Conservation (phyloP, 2,888 invertebrate species). For the Pachydiplax longipennis region DNA sequence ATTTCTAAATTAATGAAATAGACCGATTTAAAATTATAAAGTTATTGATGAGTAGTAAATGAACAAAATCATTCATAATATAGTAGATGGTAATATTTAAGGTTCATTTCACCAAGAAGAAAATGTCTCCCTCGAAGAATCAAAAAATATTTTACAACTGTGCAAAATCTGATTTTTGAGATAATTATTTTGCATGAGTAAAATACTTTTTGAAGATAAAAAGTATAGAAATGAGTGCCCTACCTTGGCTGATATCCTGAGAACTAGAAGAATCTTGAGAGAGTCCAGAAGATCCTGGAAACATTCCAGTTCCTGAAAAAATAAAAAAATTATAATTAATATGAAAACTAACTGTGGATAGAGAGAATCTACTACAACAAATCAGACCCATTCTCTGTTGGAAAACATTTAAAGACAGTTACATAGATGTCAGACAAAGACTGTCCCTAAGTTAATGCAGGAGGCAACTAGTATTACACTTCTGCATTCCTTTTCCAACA, state of each 20-base stretch:
- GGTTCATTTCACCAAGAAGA: neutral
- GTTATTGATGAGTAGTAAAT: neutral
- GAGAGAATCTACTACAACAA: too few relatives aligned
- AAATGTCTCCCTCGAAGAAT: neutral
- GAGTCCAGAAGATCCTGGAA: conserved; percentile 47
- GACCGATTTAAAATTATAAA: neutral
- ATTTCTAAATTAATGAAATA: neutral
- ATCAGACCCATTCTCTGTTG: too few relatives aligned
- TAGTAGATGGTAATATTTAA: neutral
- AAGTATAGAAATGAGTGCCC: conserved; percentile 1
- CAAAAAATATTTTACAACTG: conserved; percentile 5
- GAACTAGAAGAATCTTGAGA: conserved; percentile 50
- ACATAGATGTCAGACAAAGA: too few relatives aligned
- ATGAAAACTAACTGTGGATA: too few relatives aligned
- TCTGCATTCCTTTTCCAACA: too few relatives aligned
- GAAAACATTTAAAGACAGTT: too few relatives aligned
- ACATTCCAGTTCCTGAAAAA: conserved; percentile 38
- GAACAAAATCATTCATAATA: neutral
- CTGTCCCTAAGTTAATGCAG: too few relatives aligned
- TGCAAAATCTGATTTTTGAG: neutral
- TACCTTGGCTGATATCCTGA: conserved; percentile 51
- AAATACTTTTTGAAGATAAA: conserved; percentile 14
- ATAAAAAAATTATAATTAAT: neutral
- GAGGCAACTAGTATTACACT: too few relatives aligned
- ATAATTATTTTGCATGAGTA: neutral